A percentile compares a stretch with the other conserved stretches of the same genome.
Evolutionary conservation across 2,113 vertebrate species (phyloP).

Genomic region (Stictonetta naevosa): DNA sequence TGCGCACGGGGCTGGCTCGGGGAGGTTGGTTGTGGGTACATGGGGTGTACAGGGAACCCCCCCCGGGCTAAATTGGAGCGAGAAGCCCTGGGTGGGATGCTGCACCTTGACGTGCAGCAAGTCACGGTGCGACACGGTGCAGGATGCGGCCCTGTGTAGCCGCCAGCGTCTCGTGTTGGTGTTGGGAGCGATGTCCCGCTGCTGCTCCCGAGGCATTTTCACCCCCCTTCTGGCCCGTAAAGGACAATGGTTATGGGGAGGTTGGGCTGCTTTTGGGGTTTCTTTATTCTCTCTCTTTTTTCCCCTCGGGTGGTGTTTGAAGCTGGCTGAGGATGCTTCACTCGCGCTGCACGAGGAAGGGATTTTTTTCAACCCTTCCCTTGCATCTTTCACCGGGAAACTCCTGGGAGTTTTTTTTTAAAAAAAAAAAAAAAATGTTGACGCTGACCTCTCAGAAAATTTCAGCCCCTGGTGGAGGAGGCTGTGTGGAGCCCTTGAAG

Average conservation of each 20-base stretch:
- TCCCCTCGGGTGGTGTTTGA: conserved; percentile 9
- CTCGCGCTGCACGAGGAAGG: neutral
- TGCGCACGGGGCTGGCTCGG: neutral
- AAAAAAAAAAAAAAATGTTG: neutral
- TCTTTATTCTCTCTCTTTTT: neutral
- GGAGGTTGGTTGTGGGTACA: neutral
- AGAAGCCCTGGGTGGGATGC: neutral
- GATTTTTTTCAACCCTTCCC: neutral
- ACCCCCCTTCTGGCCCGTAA: neutral
- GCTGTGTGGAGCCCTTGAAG: neutral
- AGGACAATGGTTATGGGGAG: neutral
- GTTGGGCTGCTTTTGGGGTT: conserved; percentile 3
- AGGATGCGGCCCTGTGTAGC: neutral
- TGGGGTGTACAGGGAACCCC: neutral
- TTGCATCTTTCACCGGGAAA: conserved; percentile 19
- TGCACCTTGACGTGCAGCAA: neutral
- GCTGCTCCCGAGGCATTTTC: neutral
- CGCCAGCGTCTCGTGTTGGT: neutral
- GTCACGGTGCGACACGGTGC: neutral
- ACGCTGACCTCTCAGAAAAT: neutral
- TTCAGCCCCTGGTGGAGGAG: neutral
- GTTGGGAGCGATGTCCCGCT: neutral
- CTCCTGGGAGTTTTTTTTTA: neutral
- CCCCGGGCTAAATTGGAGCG: neutral
- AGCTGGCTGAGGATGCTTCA: conserved; percentile 34